Conservation (phyloP, 2,113 vertebrate genomes). For the Xyrauchen texanus region DNA sequence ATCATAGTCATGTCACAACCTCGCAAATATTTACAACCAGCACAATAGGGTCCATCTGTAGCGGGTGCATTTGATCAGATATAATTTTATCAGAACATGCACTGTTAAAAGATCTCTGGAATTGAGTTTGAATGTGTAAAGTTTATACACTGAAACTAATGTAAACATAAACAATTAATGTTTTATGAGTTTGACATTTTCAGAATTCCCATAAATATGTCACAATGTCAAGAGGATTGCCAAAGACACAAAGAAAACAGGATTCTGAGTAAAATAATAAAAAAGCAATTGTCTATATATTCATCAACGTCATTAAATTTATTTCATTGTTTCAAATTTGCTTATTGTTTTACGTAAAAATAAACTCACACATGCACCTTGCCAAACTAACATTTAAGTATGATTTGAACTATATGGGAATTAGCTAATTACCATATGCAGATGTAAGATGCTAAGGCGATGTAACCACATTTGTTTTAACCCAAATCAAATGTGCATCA, state of each 20-base stretch:
- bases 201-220: conserved; percentile 12
- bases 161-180: neutral
- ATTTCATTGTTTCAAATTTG: conserved; percentile 1
- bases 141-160: conserved; percentile 59
- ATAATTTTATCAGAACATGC: no score
- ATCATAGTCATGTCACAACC: conserved; percentile 5
- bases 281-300: no score
- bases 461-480: neutral
- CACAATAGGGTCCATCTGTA: conserved; percentile 3
- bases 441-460: neutral
- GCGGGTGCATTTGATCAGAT: no score
- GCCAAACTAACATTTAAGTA: neutral
- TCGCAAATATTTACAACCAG: conserved; percentile 22
- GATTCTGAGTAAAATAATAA: neutral
- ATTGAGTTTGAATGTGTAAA: conserved; percentile 35
- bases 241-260: conserved; percentile 30
- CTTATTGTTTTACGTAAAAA: neutral
- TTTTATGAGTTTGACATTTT: conserved; percentile 42
- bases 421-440: neutral
- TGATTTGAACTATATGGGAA: neutral
- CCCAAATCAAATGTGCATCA: conserved; percentile 5
- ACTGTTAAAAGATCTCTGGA: conserved; percentile 3
- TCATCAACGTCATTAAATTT: neutral
- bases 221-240: conserved; percentile 40
- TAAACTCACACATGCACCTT: neutral